Percentiles rank a stretch among this genome's conserved stretches.
phyloP scores from a whole-genome alignment of 2,888 invertebrate species.

The Dione juno region DNA sequence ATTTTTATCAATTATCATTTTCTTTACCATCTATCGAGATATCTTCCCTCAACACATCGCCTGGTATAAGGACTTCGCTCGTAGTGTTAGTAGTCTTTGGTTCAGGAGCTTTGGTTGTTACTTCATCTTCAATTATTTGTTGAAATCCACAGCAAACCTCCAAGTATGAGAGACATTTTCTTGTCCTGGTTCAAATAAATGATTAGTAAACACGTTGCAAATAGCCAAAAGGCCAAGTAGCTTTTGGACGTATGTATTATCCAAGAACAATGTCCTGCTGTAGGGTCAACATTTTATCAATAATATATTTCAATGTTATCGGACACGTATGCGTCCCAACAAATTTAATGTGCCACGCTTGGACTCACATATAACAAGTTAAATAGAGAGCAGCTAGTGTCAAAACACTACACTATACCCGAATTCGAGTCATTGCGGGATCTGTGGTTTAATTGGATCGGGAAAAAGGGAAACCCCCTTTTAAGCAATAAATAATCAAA shows the following conservation, averaged over 20 bases:
- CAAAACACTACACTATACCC: too few species aligned
- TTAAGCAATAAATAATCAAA: too few species aligned
- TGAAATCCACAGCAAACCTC: conserved; percentile 8
- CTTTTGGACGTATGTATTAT: too few species aligned
- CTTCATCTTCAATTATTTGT: background rate
- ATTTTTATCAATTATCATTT: too few species aligned
- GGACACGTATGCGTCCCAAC: too few species aligned
- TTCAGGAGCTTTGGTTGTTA: background rate
- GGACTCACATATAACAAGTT: background rate
- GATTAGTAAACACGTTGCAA: background rate
- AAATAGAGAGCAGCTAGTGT: background rate
- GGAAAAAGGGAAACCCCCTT: too few species aligned
- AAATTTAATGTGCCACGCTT: background rate
- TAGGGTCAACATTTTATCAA: too few species aligned
- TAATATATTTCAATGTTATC: too few species aligned
- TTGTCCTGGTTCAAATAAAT: background rate
- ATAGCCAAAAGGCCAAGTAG: too few species aligned
- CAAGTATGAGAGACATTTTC: conserved; percentile 1
- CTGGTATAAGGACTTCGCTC: background rate
- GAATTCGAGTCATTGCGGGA: too few species aligned
- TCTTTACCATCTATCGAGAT: background rate
- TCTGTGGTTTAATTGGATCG: too few species aligned
- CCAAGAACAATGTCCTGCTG: too few species aligned
- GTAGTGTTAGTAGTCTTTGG: background rate
- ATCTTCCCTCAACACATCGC: background rate